Base-by-base conservation (phyloP, 2,888 invertebrate genomes). In the Drosophila planitibia region DNA sequence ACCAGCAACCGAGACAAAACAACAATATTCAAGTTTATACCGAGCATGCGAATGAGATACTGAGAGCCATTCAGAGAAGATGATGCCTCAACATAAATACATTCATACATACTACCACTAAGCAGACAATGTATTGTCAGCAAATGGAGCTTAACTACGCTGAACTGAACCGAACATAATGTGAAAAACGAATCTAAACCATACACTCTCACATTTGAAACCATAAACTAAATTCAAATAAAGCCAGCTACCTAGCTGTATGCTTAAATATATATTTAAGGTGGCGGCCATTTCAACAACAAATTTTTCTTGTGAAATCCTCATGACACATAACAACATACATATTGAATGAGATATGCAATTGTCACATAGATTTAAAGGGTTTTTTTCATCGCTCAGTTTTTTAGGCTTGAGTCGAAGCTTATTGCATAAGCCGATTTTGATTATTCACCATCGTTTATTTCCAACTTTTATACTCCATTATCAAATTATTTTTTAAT, bases 41-140 rank as follows among this genome's bases (percentile, higher is more conserved):
- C 35, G 49, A 70, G 79, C 66, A 64, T 65, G 63, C 53, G 69
- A 82, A 70, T 74, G 79, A 66, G 67, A 65, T 61, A 44, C 62
- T 51, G 30, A 39, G 37, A 32, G 39, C 12, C 39, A n/a, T 53
- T 47, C 53, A 47, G 12, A 53, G 35, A 61, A 25, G 53, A 57
- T 57, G 33, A 59, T 47, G 60, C 49, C 53, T 14, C 19, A 28
- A 19, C 22, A 22, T 37, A 55, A 28, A 37, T 57, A 39, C 19
- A 28, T 35, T n/a, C 28, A 55, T 28, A 28, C 6, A 55, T 19
- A 33, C 19, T 2, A 25, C 16, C 7, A 47, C 47, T 47, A 16
- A 22, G 16, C 14, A 19, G 19, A 19, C 19, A 39, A 19, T 39
- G 9, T 0, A 9, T 4, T 37, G 37, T 14, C 3, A 19, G 19